Base-by-base conservation (phyloP, 2,113 vertebrate genomes). In the Xyrauchen texanus region DNA sequence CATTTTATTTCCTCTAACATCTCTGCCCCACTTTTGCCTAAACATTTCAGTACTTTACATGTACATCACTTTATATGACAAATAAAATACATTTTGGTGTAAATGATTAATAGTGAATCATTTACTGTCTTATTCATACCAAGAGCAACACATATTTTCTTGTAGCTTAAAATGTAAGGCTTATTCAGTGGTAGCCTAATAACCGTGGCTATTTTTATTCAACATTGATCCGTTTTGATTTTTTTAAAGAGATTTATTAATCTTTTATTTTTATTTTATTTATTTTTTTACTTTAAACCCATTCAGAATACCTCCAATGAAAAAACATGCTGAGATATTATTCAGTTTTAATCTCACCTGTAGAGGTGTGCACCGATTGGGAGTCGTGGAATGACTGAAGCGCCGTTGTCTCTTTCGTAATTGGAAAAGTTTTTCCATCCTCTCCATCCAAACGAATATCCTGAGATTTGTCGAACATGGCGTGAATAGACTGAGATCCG, bases 381-480 rank as follows among this genome's bases (percentile, higher is more conserved):
- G 95, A 77, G 61, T 95, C 95, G 21, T 95, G 91, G 91, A 96
- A 95, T 2, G 93, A 89, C 66, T 93, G 88, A 73, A 95, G 91
- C 76, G 91, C 83, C 3, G 93, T 84, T 61, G 93, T 88, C 62
- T 97, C 96, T 76, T 97, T 97, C 82, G 89, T 34, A 34, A 34
- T 86, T 85, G 94, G 83, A 85, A 95, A 96, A 63, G 88, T 85
- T 88, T 97, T 97, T n/a, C 92, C 94, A 4, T 97, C 95, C 49
- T 98, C 96, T 2, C 90, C 84, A 45, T 96, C 95, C 61, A 92
- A 85, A 63, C 93, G 92, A 53, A 93, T 86, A 67, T 94, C 94
- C 74, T 94, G 95, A 6, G 89, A 80, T 86, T 96, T 97, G 42
- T 98, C 95, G 87, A 96, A 96, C 83, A 86, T 92, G 3, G 92